A percentile compares a stretch with the other conserved stretches of the same genome.
Evolutionary conservation across 2,113 vertebrate genomes (phyloP).

Genomic region (Cheirogaleus medius): DNA sequence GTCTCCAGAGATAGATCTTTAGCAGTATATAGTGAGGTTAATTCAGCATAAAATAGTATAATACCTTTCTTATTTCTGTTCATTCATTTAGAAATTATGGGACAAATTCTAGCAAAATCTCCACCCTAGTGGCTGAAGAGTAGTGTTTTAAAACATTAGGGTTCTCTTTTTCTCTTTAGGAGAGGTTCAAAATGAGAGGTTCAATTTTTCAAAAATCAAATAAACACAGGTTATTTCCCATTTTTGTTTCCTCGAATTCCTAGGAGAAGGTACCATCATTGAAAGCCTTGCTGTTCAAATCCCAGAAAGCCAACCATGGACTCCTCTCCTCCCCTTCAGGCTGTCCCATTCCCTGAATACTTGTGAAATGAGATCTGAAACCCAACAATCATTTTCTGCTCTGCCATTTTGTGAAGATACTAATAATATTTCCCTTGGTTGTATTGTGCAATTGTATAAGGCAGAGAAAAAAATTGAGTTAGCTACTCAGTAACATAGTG

Average conservation of each 20-base stretch:
- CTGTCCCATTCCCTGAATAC: background rate
- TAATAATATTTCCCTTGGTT: background rate
- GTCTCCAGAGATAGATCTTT: slow-evolving; percentile 76
- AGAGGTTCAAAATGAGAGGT: background rate
- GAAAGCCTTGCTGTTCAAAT: background rate
- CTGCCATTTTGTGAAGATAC: slow-evolving; percentile 7
- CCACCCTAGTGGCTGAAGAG: background rate
- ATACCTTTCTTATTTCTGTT: slow-evolving; percentile 77
- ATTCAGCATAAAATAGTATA: slow-evolving; percentile 80
- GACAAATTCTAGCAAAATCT: slow-evolving; percentile 51
- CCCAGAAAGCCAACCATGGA: background rate
- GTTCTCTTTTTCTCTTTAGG: slow-evolving; percentile 22
- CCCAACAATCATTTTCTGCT: background rate
- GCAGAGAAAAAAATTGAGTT: slow-evolving; percentile 1
- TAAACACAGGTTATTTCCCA: background rate
- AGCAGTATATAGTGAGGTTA: slow-evolving; percentile 75
- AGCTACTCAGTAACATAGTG: background rate
- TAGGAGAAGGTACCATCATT: background rate
- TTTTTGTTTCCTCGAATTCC: slow-evolving; percentile 10
- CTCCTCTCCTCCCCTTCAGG: background rate
- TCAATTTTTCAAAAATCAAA: slow-evolving; percentile 36
- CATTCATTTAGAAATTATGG: slow-evolving; percentile 75
- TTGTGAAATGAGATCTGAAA: background rate
- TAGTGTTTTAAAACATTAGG: slow-evolving; percentile 23
- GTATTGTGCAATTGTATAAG: background rate